These are phyloP conservation scores for Rhyacophila evoluta DNA, from an alignment of 2,888 invertebrate species.

Conservation along the genomic window DNA sequence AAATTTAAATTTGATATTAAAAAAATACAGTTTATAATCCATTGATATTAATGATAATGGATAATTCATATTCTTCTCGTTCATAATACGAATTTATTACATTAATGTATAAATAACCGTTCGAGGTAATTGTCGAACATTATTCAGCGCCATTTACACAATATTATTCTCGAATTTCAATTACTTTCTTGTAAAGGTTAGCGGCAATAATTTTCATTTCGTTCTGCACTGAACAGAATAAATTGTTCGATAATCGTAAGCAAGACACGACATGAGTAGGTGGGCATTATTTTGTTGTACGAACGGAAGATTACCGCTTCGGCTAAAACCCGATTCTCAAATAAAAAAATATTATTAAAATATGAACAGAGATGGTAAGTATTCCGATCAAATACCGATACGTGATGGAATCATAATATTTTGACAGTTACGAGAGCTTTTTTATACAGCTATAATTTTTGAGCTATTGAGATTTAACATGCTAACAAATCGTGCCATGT, in stretches of 20 bases:
- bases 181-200: slow-evolving; percentile 37
- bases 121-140: neutral
- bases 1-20: too few species aligned
- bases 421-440: too few species aligned
- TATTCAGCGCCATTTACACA: neutral
- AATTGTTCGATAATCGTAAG: neutral
- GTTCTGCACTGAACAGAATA: slow-evolving; percentile 20
- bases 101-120: neutral
- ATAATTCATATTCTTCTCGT: too few species aligned
- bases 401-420: neutral
- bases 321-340: neutral
- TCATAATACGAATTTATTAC: too few species aligned
- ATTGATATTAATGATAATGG: too few species aligned
- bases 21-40: too few species aligned
- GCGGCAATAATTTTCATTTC: slow-evolving; percentile 31
- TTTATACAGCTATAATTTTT: too few species aligned
- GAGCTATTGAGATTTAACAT: too few species aligned
- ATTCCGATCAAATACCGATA: neutral
- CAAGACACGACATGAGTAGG: neutral
- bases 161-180: slow-evolving; percentile 23
- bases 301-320: neutral
- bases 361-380: neutral
- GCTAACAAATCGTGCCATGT: too few species aligned
- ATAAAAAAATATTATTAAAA: neutral
- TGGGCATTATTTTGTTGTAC: neutral